A percentile compares a stretch with the other conserved stretches of the same genome.
Evolutionary conservation across 2,888 invertebrate genomes (phyloP).

Genomic region (Coenonympha glycerion): DNA sequence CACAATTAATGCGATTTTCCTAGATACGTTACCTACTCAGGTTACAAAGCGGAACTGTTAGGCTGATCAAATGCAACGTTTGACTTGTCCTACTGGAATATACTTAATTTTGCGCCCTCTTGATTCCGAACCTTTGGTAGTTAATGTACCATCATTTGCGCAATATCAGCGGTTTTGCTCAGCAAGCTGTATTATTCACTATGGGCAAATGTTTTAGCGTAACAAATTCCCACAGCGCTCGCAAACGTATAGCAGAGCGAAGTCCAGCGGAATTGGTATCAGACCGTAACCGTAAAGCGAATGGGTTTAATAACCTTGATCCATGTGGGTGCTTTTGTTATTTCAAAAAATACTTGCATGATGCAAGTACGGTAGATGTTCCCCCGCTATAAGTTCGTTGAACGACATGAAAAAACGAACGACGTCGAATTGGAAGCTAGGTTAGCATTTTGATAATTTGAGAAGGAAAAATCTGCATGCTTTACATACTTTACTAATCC

Average conservation of each 20-base stretch:
- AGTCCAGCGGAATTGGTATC: slow-evolving; percentile 55
- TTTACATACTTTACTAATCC: neutral
- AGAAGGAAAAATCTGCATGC: neutral
- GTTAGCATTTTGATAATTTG: neutral
- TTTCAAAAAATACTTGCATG: slow-evolving; percentile 13
- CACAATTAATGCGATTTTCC: too few species aligned
- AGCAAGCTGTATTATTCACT: slow-evolving; percentile 11
- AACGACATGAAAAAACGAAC: neutral
- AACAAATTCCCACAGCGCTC: slow-evolving; percentile 21
- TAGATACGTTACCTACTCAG: too few species aligned
- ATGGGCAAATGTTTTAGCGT: slow-evolving; percentile 18
- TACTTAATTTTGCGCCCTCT: too few species aligned
- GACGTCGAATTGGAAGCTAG: too few species aligned
- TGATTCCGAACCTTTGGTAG: too few species aligned
- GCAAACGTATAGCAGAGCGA: slow-evolving; percentile 26
- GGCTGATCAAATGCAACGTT: too few species aligned
- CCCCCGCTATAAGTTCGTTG: neutral
- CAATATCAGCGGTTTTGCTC: neutral
- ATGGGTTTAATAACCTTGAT: slow-evolving; percentile 70
- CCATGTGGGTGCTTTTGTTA: slow-evolving; percentile 40
- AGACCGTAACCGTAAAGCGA: slow-evolving; percentile 57
- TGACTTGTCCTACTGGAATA: too few species aligned
- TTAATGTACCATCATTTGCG: neutral
- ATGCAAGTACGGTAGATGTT: neutral
- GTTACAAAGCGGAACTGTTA: too few species aligned